Base-by-base conservation (phyloP, 2,797 vertebrate genomes). In the Xerus rutilus region DNA sequence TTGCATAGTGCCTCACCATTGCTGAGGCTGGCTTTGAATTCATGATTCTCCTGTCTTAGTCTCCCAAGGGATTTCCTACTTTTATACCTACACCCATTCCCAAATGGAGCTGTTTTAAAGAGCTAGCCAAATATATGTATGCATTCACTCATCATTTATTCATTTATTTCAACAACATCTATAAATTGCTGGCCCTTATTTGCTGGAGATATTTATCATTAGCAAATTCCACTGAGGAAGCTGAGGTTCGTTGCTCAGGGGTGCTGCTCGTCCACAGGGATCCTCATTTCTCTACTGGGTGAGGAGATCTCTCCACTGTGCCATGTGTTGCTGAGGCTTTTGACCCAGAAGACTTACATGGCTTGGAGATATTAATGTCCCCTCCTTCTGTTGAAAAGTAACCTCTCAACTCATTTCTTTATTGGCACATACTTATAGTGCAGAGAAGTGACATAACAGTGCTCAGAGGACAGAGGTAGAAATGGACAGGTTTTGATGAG, bases 381-480 rank as follows among this genome's bases (percentile, higher is more conserved):
- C 52, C 82, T 17, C 52, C n/a, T 76, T 83, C 35, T 23, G 18
- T 47, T 73, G 69, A 45, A 89, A 93, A 70, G 20, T 35, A 73
- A 18, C 28, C 72, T 43, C 62, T 62, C 49, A 12, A 59, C 30
- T n/a, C n/a, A 14, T 52, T 25, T 79, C 57, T 93, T 86, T 49
- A 62, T 91, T 81, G 74, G 90, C 73, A 62, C 14, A 18, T 87
- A 62, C 84, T 89, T 95, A 72, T 86, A 25, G 49, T 86, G 25
- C 35, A 52, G 64, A 89, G 32, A 73, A 93, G 45, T 54, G 73
- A 43, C 49, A 35, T 52, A 87, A 39, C 65, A 82, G 49, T 8
- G 2, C 89, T 86, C 76, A 43, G 18, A 95, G 62, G 78, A 64
- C 47, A 90, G 39, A 57, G 35, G 28, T 39, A 62, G 78, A 85